phyloP scores from a whole-genome alignment of 2,797 vertebrate genomes.

The Harpagifer antarcticus region DNA sequence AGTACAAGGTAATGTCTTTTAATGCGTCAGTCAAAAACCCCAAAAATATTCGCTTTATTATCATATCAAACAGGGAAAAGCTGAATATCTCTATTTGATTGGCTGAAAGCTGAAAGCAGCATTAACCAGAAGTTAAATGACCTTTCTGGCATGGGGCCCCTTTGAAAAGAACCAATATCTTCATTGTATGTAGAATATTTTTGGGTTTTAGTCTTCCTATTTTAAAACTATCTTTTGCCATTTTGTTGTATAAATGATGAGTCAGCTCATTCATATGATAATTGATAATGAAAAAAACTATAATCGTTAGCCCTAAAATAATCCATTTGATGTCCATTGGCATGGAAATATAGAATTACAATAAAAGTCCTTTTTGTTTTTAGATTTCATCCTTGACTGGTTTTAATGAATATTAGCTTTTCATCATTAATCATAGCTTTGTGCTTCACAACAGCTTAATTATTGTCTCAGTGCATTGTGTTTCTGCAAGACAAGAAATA shows the following conservation, averaged over 20 bases:
- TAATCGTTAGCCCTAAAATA: constrained; percentile 8
- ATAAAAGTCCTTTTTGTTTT: constrained; percentile 52
- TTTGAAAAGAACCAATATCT: background rate
- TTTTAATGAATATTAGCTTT: constrained; percentile 63
- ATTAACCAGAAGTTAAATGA: too few species aligned
- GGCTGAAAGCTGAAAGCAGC: too few species aligned
- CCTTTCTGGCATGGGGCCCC: background rate
- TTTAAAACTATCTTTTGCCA: background rate
- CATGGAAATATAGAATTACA: constrained; percentile 12
- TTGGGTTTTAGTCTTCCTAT: background rate
- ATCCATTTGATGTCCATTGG: background rate
- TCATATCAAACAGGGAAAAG: too few species aligned
- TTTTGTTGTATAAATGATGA: constrained; percentile 7
- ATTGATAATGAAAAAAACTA: constrained; percentile 20
- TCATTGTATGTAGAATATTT: background rate
- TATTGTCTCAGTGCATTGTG: constrained; percentile 42
- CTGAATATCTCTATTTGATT: too few species aligned
- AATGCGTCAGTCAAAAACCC: too few species aligned
- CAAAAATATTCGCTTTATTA: too few species aligned
- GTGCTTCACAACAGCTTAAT: constrained; percentile 37
- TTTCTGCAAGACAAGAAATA: constrained; percentile 46
- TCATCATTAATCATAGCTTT: constrained; percentile 57
- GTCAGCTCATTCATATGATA: constrained; percentile 9
- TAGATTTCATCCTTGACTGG: constrained; percentile 54
- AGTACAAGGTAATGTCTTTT: too few species aligned